Percentiles rank a stretch among this genome's conserved stretches.
phyloP scores from a whole-genome alignment of 2,113 vertebrate species.

The Oncorhynchus tshawytscha region DNA sequence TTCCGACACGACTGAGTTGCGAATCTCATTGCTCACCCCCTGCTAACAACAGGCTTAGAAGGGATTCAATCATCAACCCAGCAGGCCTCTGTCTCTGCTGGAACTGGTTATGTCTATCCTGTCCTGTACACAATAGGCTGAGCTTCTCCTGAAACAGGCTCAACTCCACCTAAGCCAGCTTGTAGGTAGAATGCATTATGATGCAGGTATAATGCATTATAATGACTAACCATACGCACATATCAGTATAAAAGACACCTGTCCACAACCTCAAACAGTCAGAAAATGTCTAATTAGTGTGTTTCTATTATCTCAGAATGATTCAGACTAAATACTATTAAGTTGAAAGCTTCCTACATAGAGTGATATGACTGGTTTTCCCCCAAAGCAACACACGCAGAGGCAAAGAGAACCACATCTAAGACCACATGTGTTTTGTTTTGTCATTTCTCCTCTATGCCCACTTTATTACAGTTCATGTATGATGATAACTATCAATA shows the following conservation, averaged over 20 bases:
- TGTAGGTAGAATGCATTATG: no score
- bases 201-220: no score
- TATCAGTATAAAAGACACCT: no score
- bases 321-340: no score
- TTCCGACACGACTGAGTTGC: not conserved
- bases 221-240: no score
- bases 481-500: not conserved
- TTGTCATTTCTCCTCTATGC: not conserved
- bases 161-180: no score
- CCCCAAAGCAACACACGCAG: no score
- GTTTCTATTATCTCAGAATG: not conserved
- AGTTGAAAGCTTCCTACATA: no score
- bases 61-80: not conserved
- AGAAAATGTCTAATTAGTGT: no score
- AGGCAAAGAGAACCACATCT: not conserved
- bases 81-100: not conserved
- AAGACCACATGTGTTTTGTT: not conserved
- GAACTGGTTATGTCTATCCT: not conserved
- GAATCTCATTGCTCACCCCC: not conserved
- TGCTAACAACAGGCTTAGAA: not conserved
- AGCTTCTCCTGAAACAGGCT: not conserved
- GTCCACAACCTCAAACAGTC: no score
- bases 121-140: not conserved
- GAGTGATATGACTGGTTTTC: no score
- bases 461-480: not conserved